Conservation (phyloP, 2,888 invertebrate genomes). For the Onchidella celtica region DNA sequence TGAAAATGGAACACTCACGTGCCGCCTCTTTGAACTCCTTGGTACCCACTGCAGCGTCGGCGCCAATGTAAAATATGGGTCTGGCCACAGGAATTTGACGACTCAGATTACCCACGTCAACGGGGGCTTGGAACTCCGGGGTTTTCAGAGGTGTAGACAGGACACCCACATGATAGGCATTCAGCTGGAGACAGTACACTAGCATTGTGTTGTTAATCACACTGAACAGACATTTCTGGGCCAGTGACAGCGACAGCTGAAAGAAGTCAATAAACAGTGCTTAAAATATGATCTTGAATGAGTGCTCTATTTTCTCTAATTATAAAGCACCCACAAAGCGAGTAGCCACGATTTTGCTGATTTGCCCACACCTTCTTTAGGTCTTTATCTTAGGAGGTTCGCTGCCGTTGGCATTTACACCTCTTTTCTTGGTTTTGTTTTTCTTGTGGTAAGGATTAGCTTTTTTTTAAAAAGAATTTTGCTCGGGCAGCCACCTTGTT, state of each 20-base stretch:
- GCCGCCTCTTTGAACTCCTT: conserved; percentile 25
- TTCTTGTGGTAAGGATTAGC: no score
- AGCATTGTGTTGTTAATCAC: conserved; percentile 38
- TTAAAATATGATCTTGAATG: background rate
- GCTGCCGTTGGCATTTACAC: no score
- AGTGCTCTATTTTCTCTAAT: no score
- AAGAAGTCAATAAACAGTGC: background rate
- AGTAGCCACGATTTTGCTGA: no score
- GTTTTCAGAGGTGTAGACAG: conserved; percentile 43
- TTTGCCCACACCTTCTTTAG: no score
- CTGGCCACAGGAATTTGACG: conserved; percentile 20
- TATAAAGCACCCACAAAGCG: no score
- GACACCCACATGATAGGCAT: conserved; percentile 42
- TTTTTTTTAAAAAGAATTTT: no score
- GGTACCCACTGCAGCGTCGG: conserved; percentile 29
- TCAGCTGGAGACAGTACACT: conserved; percentile 38
- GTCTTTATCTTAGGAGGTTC: no score
- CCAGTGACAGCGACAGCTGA: conserved; percentile 26
- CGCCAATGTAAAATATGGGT: conserved; percentile 43
- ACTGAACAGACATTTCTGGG: conserved; percentile 25
- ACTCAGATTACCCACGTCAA: conserved; percentile 42
- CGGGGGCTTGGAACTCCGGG: background rate
- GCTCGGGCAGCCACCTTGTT: no score
- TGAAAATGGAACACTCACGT: no score
- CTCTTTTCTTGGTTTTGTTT: no score